phyloP scores from a whole-genome alignment of 2,888 invertebrate species.

The Coelopa pilipes region DNA sequence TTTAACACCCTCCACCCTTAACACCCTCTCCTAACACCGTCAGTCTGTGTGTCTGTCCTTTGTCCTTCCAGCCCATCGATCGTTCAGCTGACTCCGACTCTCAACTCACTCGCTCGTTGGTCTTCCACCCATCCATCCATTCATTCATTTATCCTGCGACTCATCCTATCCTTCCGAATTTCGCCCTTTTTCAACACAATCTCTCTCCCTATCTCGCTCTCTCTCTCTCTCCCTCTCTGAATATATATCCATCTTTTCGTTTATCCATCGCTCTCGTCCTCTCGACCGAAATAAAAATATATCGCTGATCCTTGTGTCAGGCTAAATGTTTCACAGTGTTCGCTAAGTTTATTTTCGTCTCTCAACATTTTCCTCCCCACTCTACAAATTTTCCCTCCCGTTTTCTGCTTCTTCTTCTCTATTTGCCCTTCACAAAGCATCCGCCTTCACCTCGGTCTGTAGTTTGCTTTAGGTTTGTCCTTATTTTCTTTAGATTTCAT shows the following conservation, averaged over 20 bases:
- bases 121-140: constrained; percentile 22
- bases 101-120: not conserved
- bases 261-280: constrained; percentile 11
- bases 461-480: no score
- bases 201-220: not conserved
- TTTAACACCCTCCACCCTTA: no score
- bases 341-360: not conserved
- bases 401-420: not conserved
- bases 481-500: no score
- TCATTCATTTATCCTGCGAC: constrained; percentile 19
- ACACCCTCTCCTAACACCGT: no score
- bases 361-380: not conserved
- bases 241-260: constrained; percentile 2
- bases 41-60: no score
- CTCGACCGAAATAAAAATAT: constrained; percentile 9
- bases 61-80: no score
- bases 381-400: not conserved
- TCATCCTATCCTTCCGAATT: constrained; percentile 15
- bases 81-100: not conserved
- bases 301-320: constrained; percentile 7
- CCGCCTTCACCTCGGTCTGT: not conserved
- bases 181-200: not conserved
- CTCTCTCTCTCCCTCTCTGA: not conserved
- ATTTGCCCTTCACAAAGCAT: not conserved
- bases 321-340: constrained; percentile 1